Evolutionary conservation across 2,797 vertebrate genomes (phyloP).

Genomic region (Spheniscus humboldti): DNA sequence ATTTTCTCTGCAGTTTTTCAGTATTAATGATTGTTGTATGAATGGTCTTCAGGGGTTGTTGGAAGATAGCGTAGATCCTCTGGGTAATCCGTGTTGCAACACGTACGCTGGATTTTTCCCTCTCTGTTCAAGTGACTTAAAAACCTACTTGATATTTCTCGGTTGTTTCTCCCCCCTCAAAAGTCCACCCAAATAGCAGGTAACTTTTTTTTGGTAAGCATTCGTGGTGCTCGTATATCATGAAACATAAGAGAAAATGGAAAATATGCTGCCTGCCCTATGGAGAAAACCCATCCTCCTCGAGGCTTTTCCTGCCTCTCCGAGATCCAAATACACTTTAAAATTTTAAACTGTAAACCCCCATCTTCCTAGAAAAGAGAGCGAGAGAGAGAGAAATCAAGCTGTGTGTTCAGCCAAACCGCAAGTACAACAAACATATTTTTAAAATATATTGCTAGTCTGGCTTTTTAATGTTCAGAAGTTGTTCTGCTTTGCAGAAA

Average conservation of each 20-base stretch:
- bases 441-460: constrained; percentile 57
- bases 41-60: constrained; percentile 38
- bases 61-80: constrained; percentile 21
- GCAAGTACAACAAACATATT: constrained; percentile 63
- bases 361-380: constrained; percentile 53
- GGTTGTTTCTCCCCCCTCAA: neutral
- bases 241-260: constrained; percentile 59
- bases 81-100: constrained; percentile 12
- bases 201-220: constrained; percentile 41
- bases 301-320: constrained; percentile 52
- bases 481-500: constrained; percentile 67
- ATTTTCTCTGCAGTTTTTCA: constrained; percentile 55
- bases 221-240: neutral
- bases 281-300: constrained; percentile 55
- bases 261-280: constrained; percentile 61
- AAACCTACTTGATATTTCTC: constrained; percentile 18
- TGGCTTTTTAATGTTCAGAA: constrained; percentile 68
- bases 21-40: constrained; percentile 30
- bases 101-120: neutral
- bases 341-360: constrained; percentile 51
- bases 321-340: constrained; percentile 52
- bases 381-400: constrained; percentile 29
- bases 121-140: constrained; percentile 23
- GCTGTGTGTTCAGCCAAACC: constrained; percentile 43
- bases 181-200: constrained; percentile 25